A percentile compares a stretch with the other conserved stretches of the same genome.
Evolutionary conservation across 2,888 invertebrate species (phyloP).

Genomic region (Erpobdella octoculata): DNA sequence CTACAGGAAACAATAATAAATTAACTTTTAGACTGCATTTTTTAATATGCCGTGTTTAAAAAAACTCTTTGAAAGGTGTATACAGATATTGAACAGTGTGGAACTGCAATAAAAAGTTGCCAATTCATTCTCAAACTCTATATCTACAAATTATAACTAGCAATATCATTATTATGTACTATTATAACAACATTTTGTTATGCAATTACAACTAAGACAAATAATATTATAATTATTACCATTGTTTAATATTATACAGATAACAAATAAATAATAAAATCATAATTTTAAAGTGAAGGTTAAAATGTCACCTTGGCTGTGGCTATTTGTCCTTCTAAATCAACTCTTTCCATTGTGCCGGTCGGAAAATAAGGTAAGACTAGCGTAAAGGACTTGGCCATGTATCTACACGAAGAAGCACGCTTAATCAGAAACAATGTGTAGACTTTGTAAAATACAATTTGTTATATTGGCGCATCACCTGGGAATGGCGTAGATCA

Average conservation of each 20-base stretch:
- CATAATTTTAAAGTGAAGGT: neutral
- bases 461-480: constrained; percentile 31
- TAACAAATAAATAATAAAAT: neutral
- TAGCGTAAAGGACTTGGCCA: constrained; percentile 50
- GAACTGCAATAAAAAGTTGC: no score
- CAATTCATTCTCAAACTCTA: no score
- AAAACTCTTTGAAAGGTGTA: no score
- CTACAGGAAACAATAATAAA: no score
- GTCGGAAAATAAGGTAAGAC: constrained; percentile 54
- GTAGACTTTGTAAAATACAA: neutral
- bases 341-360: constrained; percentile 53
- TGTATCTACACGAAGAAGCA: constrained; percentile 42
- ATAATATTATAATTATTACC: constrained; percentile 13
- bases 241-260: neutral
- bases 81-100: no score
- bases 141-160: no score
- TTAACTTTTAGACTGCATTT: no score
- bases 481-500: constrained; percentile 52
- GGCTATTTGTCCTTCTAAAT: constrained; percentile 52
- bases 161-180: no score
- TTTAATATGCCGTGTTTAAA: no score
- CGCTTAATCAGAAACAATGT: neutral
- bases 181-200: no score
- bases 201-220: no score
- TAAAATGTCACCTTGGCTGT: constrained; percentile 49